These are phyloP conservation scores for Psammodynastes pulverulentus DNA, from an alignment of 2,113 vertebrate species.

Conservation along the genomic window DNA sequence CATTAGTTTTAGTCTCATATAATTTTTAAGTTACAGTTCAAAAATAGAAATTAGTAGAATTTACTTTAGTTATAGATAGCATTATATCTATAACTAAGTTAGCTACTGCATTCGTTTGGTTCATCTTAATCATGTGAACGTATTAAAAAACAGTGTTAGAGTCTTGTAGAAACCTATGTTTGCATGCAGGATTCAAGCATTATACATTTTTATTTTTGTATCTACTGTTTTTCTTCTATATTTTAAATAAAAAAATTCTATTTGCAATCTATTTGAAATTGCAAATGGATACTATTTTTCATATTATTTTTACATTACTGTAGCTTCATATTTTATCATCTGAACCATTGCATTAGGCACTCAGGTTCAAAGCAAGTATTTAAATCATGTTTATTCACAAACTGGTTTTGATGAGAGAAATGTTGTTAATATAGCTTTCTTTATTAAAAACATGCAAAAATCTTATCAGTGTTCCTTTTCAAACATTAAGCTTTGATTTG, in stretches of 20 bases:
- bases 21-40: slow-evolving; percentile 8
- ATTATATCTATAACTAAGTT: neutral
- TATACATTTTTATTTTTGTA: slow-evolving; percentile 1
- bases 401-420: slow-evolving; percentile 31
- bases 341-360: slow-evolving; percentile 29
- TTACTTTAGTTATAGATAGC: neutral
- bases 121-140: neutral
- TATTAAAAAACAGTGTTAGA: slow-evolving; percentile 3
- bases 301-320: slow-evolving; percentile 48
- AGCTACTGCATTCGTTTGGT: neutral
- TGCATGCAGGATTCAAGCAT: neutral
- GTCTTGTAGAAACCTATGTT: slow-evolving; percentile 10
- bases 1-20: slow-evolving; percentile 10
- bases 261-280: slow-evolving; percentile 9
- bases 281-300: slow-evolving; percentile 25
- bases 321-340: slow-evolving; percentile 51
- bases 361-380: slow-evolving; percentile 62
- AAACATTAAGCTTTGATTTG: slow-evolving; percentile 52
- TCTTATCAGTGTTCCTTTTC: slow-evolving; percentile 33
- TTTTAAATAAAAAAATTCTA: slow-evolving; percentile 29
- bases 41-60: neutral
- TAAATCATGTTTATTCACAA: slow-evolving; percentile 47
- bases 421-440: slow-evolving; percentile 42
- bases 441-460: slow-evolving; percentile 66
- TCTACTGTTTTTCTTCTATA: neutral